Evolutionary conservation across 92 coral and sea anemone species (phyloP), one percentile per base, ranked within the genome.

Genomic region (Paramuricea clavata): DNA sequence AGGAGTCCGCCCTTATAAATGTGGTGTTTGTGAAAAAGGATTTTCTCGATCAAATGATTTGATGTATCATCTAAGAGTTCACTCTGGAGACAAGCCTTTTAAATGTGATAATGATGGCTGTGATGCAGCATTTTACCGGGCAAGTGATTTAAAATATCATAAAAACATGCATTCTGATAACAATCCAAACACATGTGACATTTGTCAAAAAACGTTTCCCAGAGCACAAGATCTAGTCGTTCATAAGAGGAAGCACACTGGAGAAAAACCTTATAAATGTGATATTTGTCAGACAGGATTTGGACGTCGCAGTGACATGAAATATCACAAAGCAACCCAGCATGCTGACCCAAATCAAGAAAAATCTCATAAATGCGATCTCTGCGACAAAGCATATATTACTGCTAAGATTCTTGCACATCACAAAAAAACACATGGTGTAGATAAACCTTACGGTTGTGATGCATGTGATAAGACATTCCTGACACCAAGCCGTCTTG

Each of bases 211-310:
- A n/a, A 27, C 39, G 13, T 65, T 65, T 31, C 39, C 72, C 3
- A 65, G 72, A 65, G 72, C 19, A 65, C 35, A 65, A 5, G 72
- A 65, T 65, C 28, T 65, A 65, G 39, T 65, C 17, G 39, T 31
- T 12, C 72, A 65, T 27, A 65, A 28, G 41, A 65, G 72, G 23
- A 65, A 65, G 13, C 82, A 76, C 64, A 49, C 49, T 15, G 47
- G 67, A 12, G 82, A 76, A 32, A 76, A 60, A 76, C 82, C 67
- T 0, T 74, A 74, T 32, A 47, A 47, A 25, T 74, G 81, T 74
- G 39, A 42, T 26, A 21, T n/a, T 8, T 74, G 81, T 30, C 28
- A 17, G 12, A 22, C 22, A 27, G 60, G 33, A 25, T 74, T 43
- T 49, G 35, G 28, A 34, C 26, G 39, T 6, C 12, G 30, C 6